Percentiles rank a stretch among this genome's conserved stretches.
Evolutionary conservation across 1,140 invertebrate genomes (phyloP).

Genomic region (Ptiloglossa arizonensis): DNA sequence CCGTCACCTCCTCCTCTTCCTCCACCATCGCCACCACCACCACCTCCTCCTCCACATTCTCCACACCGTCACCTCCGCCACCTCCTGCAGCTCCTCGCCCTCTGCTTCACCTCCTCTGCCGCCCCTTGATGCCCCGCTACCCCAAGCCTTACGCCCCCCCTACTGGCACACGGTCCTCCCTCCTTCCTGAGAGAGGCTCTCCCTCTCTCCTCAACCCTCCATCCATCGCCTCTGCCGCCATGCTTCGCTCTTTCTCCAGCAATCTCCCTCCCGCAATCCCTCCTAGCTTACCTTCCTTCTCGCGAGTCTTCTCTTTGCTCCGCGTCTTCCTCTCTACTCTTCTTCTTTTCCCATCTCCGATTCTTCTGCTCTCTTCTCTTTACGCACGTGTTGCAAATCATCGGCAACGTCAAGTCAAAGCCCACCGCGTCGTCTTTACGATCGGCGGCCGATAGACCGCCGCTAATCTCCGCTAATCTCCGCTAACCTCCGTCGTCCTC

Average conservation of each 20-base stretch:
- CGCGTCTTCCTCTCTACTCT: conserved; percentile 17
- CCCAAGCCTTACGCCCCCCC: conserved; percentile 19
- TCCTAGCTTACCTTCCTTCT: conserved; percentile 41
- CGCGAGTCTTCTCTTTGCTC: conserved; percentile 14
- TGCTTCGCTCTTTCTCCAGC: conserved; percentile 40
- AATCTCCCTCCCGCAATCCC: conserved; percentile 35
- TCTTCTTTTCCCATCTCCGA: conserved; percentile 13
- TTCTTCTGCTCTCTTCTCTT: not conserved
- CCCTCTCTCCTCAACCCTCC: conserved; percentile 4
- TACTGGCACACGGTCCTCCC: not conserved
- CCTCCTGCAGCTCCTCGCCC: conserved; percentile 11
- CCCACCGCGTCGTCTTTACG: conserved; percentile 1
- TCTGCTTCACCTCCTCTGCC: conserved; percentile 5
- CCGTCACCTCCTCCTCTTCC: not conserved
- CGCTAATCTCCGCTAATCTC: not conserved
- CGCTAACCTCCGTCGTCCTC: not conserved
- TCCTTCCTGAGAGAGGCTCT: not conserved
- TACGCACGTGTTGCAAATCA: conserved; percentile 40
- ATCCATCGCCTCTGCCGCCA: conserved; percentile 34
- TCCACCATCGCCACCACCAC: not conserved
- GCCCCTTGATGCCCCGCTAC: conserved; percentile 35
- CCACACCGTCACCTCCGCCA: not conserved
- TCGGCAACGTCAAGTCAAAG: conserved; percentile 30
- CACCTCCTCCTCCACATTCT: not conserved
- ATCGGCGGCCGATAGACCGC: not conserved